Evolutionary conservation across 2,888 invertebrate genomes (phyloP), one percentile per base, ranked within the genome.

Genomic region (Parascotia fuliginaria): DNA sequence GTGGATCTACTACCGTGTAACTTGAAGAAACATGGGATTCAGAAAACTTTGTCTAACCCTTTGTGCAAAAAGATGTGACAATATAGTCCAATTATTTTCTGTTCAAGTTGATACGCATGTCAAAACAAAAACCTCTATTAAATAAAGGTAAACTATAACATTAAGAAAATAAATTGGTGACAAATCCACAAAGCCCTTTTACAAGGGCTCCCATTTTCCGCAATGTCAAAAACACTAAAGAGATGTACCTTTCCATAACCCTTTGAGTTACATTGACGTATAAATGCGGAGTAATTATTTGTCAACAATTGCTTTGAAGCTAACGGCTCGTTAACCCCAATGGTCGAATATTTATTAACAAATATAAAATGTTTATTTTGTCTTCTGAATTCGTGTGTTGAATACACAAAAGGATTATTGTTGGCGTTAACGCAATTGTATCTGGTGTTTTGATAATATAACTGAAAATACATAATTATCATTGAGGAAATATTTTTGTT

Each of bases 111-210:
- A n/a, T n/a, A n/a, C n/a, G n/a, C n/a, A n/a, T n/a, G n/a, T n/a
- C n/a, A n/a, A n/a, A n/a, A n/a, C n/a, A n/a, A n/a, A n/a, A n/a
- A n/a, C n/a, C n/a, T n/a, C 19, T 5, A 19, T 19, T 19, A 3
- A 13, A 9, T 36, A 1, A 22, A 13, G 9, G 31, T 22, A n/a
- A 44, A 44, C 19, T 6, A 9, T 11, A 44, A 32, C 9, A 38
- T 9, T 12, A 14, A 7, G 11, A 22, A 42, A 41, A 36, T 22
- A 47, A 39, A 42, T 47, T 41, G 47, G 37, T 37, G 47, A 42
- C 47, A 42, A 19, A 29, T 37, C 9, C 31, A 42, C 47, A 41
- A 29, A 12, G 24, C 15, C 31, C 12, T 28, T 34, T 31, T 29
- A 47, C 31, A 47, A 42, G 47, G 36, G 12, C 13, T 12, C 9